Percentiles rank a stretch among this genome's conserved stretches.
Conservation (phyloP, 2,797 vertebrate genomes). For the Sparidentex hasta region DNA sequence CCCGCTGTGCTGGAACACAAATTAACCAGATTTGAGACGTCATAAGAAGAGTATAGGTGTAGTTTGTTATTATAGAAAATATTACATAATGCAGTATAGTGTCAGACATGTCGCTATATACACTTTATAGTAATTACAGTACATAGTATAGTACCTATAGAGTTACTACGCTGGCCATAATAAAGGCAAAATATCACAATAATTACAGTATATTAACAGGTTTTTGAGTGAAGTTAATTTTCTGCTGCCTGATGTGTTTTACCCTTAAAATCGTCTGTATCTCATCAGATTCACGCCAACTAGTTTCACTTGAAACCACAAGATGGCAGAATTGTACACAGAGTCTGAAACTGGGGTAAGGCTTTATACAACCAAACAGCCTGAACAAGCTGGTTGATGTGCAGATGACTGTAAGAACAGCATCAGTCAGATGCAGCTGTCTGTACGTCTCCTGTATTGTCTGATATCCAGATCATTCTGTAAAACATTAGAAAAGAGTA, state of each 20-base stretch:
- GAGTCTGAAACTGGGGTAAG: conserved; percentile 2
- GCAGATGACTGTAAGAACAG: conserved; percentile 1
- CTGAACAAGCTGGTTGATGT: conserved; percentile 16
- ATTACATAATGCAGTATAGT: background rate
- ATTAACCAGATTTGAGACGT: background rate
- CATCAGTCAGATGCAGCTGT: background rate
- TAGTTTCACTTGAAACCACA: conserved; percentile 43
- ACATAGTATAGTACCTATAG: too few species aligned
- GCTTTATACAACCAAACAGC: conserved; percentile 29
- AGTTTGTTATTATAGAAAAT: background rate
- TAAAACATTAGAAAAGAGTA: background rate
- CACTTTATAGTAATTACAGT: background rate
- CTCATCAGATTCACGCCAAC: background rate
- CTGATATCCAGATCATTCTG: background rate
- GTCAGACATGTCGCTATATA: background rate
- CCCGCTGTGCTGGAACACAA: background rate
- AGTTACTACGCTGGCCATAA: background rate
- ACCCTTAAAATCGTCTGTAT: background rate
- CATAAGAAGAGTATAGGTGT: background rate
- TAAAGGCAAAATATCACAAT: background rate
- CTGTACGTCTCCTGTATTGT: background rate
- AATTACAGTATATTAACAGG: background rate
- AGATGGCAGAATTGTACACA: conserved; percentile 67
- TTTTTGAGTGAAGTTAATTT: background rate
- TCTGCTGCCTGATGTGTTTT: background rate